These are phyloP conservation scores for Labroides dimidiatus DNA, from an alignment of 2,797 vertebrate genomes.

Conservation along the genomic window DNA sequence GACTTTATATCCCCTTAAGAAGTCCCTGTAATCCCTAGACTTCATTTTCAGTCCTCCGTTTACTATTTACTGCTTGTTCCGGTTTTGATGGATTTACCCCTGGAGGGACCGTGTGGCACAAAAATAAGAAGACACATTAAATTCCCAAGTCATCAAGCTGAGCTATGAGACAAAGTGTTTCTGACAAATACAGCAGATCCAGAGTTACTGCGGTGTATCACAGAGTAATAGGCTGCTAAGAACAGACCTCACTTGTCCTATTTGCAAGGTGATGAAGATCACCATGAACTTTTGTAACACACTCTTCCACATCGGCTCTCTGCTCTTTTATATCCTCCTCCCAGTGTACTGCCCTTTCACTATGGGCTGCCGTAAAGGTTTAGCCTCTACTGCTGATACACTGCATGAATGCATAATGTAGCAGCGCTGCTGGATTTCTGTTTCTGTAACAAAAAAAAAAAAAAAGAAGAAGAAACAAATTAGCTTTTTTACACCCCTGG, in stretches of 20 bases:
- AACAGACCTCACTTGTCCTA: slow-evolving; percentile 56
- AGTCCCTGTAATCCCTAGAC: slow-evolving; percentile 19
- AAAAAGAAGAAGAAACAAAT: too few relatives aligned
- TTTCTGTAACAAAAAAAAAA: slow-evolving; percentile 42
- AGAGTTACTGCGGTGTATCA: slow-evolving; percentile 47
- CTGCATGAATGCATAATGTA: slow-evolving; percentile 68
- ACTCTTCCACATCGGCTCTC: slow-evolving; percentile 39
- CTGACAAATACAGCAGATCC: slow-evolving; percentile 48
- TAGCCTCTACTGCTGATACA: slow-evolving; percentile 54
- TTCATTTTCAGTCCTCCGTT: slow-evolving; percentile 36
- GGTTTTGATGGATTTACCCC: slow-evolving; percentile 47
- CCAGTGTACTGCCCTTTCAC: slow-evolving; percentile 68
- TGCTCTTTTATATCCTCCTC: slow-evolving; percentile 62
- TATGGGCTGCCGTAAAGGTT: slow-evolving; percentile 66
- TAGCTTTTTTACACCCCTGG: slow-evolving; percentile 17
- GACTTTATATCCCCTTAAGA: slow-evolving; percentile 33
- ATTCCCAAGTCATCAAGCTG: slow-evolving; percentile 59
- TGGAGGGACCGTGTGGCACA: slow-evolving; percentile 37
- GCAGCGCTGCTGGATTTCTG: slow-evolving; percentile 43
- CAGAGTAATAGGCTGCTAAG: slow-evolving; percentile 44
- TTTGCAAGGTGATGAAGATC: slow-evolving; percentile 67
- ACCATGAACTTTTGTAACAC: slow-evolving; percentile 65
- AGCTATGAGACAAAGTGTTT: slow-evolving; percentile 60
- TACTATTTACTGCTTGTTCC: slow-evolving; percentile 45
- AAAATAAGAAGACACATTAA: slow-evolving; percentile 56